Evolutionary conservation across 1,140 invertebrate species (phyloP), one percentile per base, ranked within the genome.

Genomic region (Drosophila pseudoobscura): DNA sequence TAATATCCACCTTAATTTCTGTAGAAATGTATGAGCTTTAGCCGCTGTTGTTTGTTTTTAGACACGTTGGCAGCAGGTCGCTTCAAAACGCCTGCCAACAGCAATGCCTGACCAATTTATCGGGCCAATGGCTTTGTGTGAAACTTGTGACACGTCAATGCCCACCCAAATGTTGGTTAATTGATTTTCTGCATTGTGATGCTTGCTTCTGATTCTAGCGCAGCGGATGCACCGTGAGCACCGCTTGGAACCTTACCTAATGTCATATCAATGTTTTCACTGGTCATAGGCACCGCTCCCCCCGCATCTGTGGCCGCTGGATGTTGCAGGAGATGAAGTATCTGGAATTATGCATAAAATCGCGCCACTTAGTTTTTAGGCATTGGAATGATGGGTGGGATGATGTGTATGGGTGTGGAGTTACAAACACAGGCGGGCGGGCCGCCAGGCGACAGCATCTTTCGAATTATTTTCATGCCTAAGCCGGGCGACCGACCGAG

Each of bases 231-330:
- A 39, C 31, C 31, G 31, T 39, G 11, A 1, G 11, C 35, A 39
- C 35, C 11, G 11, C 11, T 55, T n/a, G 51, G 44, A 3, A 8
- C 26, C 92, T 94, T 93, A 97, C 96, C 95, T 93, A 97, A 93
- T 68, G 95, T 95, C 93, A 94, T 95, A 92, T 96, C 96, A 92
- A 97, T 94, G 92, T 96, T 97, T 80, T 94, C 93, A 92, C 94
- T 93, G 60, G 94, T 96, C 78, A 97, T 93, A 85, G 95, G 93
- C 47, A 96, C 93, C 54, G 96, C 96, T 62, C 95, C 96, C 90
- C 63, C 52, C 44, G 95, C 95, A 92, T 79, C 71, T 63, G 75
- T 61, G 52, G 83, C 59, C 35, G 68, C 57, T 54, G 78, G 66
- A 26, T 65, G 59, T 4, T 64, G 57, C 43, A 87, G 57, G 44